Conservation (phyloP, 1,140 invertebrate genomes). For the Drosophila willistoni region DNA sequence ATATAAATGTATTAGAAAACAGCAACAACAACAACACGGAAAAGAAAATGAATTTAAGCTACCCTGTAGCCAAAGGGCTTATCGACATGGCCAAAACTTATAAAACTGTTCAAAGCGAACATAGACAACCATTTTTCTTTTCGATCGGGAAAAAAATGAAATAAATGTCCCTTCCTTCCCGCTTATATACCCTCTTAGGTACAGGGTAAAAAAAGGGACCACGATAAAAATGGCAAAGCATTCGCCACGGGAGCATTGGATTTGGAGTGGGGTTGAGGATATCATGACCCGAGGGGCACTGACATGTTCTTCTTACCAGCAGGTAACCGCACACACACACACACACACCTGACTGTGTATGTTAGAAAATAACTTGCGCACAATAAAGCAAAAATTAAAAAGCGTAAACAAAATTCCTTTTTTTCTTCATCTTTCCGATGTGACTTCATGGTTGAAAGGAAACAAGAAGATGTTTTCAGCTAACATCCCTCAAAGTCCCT, state of each 20-base stretch:
- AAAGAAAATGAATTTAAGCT: background rate
- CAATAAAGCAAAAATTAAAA: slow-evolving; percentile 82
- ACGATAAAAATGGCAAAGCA: slow-evolving; percentile 26
- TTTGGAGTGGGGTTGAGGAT: background rate
- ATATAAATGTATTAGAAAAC: slow-evolving; percentile 58
- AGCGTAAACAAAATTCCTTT: slow-evolving; percentile 73
- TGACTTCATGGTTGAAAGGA: background rate
- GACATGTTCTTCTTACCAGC: slow-evolving; percentile 25
- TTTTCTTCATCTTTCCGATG: slow-evolving; percentile 15
- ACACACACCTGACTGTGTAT: background rate
- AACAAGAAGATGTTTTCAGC: background rate
- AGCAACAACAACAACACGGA: slow-evolving; percentile 24
- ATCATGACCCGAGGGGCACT: slow-evolving; percentile 9
- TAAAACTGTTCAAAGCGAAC: too few species aligned
- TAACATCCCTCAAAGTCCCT: background rate
- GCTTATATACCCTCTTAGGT: background rate
- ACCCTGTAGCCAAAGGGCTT: background rate
- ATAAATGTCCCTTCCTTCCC: too few species aligned
- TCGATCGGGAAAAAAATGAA: too few species aligned
- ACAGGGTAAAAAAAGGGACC: slow-evolving; percentile 13
- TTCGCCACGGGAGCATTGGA: slow-evolving; percentile 23
- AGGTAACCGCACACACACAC: background rate
- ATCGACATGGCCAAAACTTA: too few species aligned
- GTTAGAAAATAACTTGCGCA: slow-evolving; percentile 69
- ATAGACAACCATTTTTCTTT: too few species aligned